Evolutionary conservation across 2,888 invertebrate genomes (phyloP), one percentile per base, ranked within the genome.

Genomic region (Drosophila anceps): DNA sequence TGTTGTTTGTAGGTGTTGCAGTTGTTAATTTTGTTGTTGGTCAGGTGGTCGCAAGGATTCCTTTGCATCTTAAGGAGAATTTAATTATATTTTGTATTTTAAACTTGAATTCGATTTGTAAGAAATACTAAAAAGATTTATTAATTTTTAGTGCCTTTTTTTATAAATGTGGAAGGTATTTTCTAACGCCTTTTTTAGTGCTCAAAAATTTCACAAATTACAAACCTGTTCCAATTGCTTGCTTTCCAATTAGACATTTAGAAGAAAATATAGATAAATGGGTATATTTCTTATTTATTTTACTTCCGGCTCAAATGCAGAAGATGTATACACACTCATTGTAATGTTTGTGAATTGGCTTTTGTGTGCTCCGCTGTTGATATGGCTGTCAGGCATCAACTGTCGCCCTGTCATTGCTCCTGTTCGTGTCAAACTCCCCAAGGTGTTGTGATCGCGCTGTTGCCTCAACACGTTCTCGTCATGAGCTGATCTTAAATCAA

Each of bases 401-500:
- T 79, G 79, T 79, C 87, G 82, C 73, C 70, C 84, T 82, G 87
- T 82, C 87, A 87, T 54, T 81, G 88, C 79, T 84, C 70, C 82
- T 73, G 84, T 84, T 73, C 55, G 48, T 66, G 44, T 55, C 60
- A 57, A 58, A 54, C 20, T 74, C 73, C 73, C 73, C 15, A 60
- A 74, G 73, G 73, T 74, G 73, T 60, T 74, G 69, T 43, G 48
- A 33, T 55, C 35, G 55, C 44, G 35, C 15, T 69, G 73, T 64
- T 68, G 79, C 57, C 51, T 53, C 65, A 73, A 35, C 46, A 50
- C 53, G 54, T 74, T 74, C 79, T 79, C 63, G 58, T 50, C 65
- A 60, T 79, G 69, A 66, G 53, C 35, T 33, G 74, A 79, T 79
- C 48, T 66, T 24, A 74, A 79, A 79, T 72, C 68, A 69, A 75